Percentiles rank a stretch among this genome's conserved stretches.
Evolutionary conservation across 2,888 invertebrate species (phyloP).

Genomic region (Perithous albicinctus): DNA sequence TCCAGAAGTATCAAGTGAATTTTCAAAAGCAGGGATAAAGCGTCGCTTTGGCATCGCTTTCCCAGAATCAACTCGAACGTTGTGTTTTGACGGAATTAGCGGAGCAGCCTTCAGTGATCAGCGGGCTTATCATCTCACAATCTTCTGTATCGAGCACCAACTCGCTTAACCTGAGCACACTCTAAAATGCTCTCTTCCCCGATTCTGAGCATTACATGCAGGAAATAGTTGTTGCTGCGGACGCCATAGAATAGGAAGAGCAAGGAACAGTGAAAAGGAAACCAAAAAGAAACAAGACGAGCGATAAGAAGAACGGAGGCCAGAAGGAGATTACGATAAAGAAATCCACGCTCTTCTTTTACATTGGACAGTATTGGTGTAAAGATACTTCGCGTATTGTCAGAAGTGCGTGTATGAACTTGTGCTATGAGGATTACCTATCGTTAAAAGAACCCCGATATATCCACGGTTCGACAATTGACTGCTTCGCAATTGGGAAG

Average conservation of each 20-base stretch:
- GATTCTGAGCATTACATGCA: slow-evolving; percentile 28
- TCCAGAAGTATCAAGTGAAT: background rate
- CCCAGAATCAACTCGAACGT: background rate
- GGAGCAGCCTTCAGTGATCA: background rate
- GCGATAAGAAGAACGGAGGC: background rate
- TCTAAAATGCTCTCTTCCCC: slow-evolving; percentile 8
- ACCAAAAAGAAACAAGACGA: background rate
- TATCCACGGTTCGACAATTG: slow-evolving; percentile 5
- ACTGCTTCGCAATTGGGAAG: slow-evolving; percentile 25
- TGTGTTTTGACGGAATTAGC: background rate
- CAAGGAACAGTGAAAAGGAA: background rate
- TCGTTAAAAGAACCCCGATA: slow-evolving; percentile 5
- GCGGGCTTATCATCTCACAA: background rate
- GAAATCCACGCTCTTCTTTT: slow-evolving; percentile 3
- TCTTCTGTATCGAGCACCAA: background rate
- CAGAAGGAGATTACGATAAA: background rate
- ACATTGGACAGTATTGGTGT: slow-evolving; percentile 15
- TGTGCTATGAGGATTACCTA: slow-evolving; percentile 23
- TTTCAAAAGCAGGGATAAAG: background rate
- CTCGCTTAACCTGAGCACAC: background rate
- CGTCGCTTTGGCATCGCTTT: background rate
- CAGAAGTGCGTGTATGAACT: slow-evolving; percentile 2
- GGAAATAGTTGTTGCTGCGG: background rate
- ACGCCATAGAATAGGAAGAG: no score
- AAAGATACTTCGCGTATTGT: background rate